A percentile compares a stretch with the other conserved stretches of the same genome.
These are phyloP conservation scores for Liasis olivaceus DNA, from an alignment of 2,797 vertebrate species.

Conservation along the genomic window DNA sequence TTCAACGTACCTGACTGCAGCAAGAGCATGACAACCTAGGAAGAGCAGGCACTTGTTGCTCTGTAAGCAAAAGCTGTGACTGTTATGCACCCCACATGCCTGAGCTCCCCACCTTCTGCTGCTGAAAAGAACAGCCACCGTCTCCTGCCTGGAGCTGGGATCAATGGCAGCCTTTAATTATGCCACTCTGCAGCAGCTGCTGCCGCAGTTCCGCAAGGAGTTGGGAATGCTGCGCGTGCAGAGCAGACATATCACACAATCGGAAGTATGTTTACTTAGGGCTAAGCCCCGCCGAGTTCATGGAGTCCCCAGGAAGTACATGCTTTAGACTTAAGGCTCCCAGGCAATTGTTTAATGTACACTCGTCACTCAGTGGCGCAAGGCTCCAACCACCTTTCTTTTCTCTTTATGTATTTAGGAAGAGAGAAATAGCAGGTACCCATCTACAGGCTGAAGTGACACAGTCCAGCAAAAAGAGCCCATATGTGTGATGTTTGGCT, in stretches of 20 bases:
- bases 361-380: neutral
- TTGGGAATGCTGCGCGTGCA: neutral
- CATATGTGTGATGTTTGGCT: neutral
- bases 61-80: slow-evolving; percentile 7
- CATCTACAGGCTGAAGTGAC: neutral
- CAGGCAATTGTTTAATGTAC: neutral
- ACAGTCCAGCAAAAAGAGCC: neutral
- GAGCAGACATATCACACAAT: neutral
- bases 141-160: slow-evolving; percentile 25
- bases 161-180: slow-evolving; percentile 36
- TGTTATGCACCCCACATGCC: slow-evolving; percentile 10
- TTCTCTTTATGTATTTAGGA: neutral
- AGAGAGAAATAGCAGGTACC: neutral
- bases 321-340: neutral
- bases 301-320: neutral
- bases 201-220: neutral
- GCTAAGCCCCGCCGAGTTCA: neutral
- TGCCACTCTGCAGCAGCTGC: neutral
- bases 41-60: neutral
- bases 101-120: neutral
- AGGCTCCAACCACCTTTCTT: neutral
- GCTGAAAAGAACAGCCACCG: slow-evolving; percentile 27
- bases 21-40: neutral
- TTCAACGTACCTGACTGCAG: neutral
- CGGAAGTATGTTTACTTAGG: neutral